These are phyloP conservation scores for Hipparchia sbordonii DNA, from an alignment of 2,888 invertebrate genomes.

Conservation along the genomic window DNA sequence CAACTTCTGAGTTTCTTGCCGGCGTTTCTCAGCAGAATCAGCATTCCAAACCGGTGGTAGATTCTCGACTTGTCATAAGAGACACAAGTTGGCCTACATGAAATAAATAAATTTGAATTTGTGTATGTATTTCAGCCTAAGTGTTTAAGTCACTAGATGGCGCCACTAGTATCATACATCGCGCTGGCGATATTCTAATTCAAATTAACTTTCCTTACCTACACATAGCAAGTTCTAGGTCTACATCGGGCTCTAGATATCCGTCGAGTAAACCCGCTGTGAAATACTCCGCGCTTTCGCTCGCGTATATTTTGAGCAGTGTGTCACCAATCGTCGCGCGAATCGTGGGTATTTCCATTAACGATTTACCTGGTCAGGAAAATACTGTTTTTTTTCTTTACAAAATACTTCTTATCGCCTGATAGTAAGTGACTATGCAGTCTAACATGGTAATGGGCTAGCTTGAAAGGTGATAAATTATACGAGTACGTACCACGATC, in stretches of 20 bases:
- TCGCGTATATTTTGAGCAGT: slow-evolving; percentile 87
- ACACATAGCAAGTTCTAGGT: slow-evolving; percentile 90
- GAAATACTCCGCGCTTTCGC: slow-evolving; percentile 94
- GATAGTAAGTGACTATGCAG: no score
- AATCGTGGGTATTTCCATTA: slow-evolving; percentile 59
- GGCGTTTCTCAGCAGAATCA: no score
- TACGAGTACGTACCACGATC: no score
- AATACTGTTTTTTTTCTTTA: neutral
- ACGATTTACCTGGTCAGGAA: slow-evolving; percentile 57
- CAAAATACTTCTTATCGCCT: no score
- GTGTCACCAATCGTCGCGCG: slow-evolving; percentile 80
- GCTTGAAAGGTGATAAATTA: no score
- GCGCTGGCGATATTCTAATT: neutral
- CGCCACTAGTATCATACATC: neutral
- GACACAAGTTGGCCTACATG: no score
- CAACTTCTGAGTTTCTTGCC: no score
- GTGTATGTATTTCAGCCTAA: no score
- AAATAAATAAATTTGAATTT: no score
- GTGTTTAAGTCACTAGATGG: neutral
- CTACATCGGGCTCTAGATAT: slow-evolving; percentile 89
- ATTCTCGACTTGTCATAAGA: no score
- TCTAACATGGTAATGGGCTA: no score
- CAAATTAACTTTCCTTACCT: slow-evolving; percentile 76
- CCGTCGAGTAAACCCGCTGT: slow-evolving; percentile 91
- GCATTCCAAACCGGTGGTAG: no score